Evolutionary conservation across 2,113 vertebrate species (phyloP), one percentile per base, ranked within the genome.

Genomic region (Sylvietta virens): DNA sequence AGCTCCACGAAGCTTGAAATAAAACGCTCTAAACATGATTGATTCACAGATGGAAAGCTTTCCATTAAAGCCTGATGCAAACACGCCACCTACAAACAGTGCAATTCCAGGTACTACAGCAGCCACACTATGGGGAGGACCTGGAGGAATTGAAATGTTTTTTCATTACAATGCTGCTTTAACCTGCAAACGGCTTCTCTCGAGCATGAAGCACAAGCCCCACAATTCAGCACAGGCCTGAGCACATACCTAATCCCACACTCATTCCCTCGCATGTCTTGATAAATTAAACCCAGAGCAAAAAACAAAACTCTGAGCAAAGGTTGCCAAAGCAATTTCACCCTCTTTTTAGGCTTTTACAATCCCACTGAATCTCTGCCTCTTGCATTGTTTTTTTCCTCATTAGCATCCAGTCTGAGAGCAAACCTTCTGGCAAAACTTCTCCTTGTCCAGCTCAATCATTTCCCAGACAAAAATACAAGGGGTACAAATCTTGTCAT

Each of bases 261-360:
- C 57, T 66, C 4, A 0, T 17, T 87, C 5, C 3, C 28, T 60
- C 3, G 0, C 8, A 27, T 9, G 16, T 47, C 83, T 84, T 40
- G 28, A 64, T 44, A 89, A 87, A 88, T 69, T 35, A 86, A 78
- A 39, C 15, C 12, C 53, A 44, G 22, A 1, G 4, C 1, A 5
- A 79, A 62, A 89, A 90, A 77, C 50, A 65, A 92, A 81, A 44
- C 42, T 56, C 54, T 2, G 12, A 78, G 81, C 2, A 2, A 74
- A 92, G 26, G 44, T n/a, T 73, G 88, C 53, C 80, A 15, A 66
- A 78, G 72, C 48, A 51, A 93, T 83, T 94, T 81, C 89, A 95
- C 65, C 73, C 79, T 90, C 64, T 66, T 65, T 76, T 47, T 88
- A 93, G 22, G 24, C 48, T 93, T 94, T 87, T 70, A 90, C 67